Percentiles rank a stretch among this genome's conserved stretches.
Conservation (phyloP, 2,113 vertebrate species). For the Dissostichus mawsoni region DNA sequence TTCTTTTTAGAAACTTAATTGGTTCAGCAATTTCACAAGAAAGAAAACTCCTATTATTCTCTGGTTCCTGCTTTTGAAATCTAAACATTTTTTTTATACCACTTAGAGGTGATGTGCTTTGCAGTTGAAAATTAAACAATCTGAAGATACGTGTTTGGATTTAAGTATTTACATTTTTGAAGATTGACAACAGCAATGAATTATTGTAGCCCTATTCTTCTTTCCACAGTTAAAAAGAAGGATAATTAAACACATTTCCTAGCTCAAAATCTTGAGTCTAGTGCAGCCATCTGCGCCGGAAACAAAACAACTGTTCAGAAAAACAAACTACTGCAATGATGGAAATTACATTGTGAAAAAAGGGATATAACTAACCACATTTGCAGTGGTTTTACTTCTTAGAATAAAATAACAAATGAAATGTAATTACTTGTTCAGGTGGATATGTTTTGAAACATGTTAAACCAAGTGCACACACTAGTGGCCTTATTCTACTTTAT, state of each 20-base stretch:
- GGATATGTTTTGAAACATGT: background rate
- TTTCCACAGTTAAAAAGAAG: background rate
- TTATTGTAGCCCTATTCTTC: background rate
- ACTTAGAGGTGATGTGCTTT: background rate
- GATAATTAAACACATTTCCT: background rate
- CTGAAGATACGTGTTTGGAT: background rate
- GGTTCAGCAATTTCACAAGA: no score
- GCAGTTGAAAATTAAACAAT: background rate
- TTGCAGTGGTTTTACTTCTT: background rate
- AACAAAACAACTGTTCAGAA: background rate
- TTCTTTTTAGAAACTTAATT: no score
- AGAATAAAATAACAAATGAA: background rate
- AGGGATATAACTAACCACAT: background rate
- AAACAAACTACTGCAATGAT: background rate
- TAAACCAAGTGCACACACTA: background rate
- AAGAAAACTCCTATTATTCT: background rate
- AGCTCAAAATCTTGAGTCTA: background rate
- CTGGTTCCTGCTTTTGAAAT: background rate
- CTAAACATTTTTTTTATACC: background rate
- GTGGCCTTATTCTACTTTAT: background rate
- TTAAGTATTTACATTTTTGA: background rate
- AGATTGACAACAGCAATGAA: background rate
- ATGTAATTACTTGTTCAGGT: background rate
- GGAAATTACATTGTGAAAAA: background rate
- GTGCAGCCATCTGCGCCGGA: slow-evolving; percentile 4